A percentile compares a stretch with the other conserved stretches of the same genome.
These are phyloP conservation scores for Philereme transversata DNA, from an alignment of 2,888 invertebrate genomes.

Conservation along the genomic window DNA sequence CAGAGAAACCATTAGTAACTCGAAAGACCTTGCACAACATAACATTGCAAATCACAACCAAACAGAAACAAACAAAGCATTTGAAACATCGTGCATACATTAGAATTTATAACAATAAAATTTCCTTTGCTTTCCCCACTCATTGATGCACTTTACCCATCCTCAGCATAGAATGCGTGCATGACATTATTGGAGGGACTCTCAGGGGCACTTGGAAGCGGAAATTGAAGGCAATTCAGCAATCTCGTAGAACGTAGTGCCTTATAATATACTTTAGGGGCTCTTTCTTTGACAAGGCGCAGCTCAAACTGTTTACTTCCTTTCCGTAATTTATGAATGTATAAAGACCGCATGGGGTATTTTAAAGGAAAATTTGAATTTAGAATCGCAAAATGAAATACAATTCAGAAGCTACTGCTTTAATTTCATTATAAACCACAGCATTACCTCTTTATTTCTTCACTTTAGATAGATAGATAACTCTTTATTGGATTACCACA, in stretches of 20 bases:
- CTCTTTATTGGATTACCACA: too few relatives aligned
- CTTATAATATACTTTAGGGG: conserved; percentile 54
- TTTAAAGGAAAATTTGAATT: conserved; percentile 8
- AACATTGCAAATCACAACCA: too few relatives aligned
- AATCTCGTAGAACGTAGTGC: conserved; percentile 50
- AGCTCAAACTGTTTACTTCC: conserved; percentile 35
- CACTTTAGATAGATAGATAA: too few relatives aligned
- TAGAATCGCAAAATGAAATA: too few relatives aligned
- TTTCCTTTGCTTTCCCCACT: conserved; percentile 35
- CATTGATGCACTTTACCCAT: conserved; percentile 45
- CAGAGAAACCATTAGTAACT: too few relatives aligned
- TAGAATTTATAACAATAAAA: conserved; percentile 35
- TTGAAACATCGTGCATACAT: conserved; percentile 31
- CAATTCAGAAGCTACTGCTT: too few relatives aligned
- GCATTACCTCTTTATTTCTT: too few relatives aligned
- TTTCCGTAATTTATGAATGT: conserved; percentile 20
- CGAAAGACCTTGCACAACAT: too few relatives aligned
- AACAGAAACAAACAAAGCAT: conserved; percentile 22
- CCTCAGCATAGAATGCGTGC: conserved; percentile 42
- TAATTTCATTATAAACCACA: too few relatives aligned
- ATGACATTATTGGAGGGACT: conserved; percentile 49
- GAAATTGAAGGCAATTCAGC: conserved; percentile 64
- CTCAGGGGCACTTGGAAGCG: conserved; percentile 49
- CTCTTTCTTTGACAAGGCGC: conserved; percentile 47
- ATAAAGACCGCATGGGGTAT: not conserved